phyloP scores from a whole-genome alignment of 2,113 vertebrate species.

The Ciconia maguari region DNA sequence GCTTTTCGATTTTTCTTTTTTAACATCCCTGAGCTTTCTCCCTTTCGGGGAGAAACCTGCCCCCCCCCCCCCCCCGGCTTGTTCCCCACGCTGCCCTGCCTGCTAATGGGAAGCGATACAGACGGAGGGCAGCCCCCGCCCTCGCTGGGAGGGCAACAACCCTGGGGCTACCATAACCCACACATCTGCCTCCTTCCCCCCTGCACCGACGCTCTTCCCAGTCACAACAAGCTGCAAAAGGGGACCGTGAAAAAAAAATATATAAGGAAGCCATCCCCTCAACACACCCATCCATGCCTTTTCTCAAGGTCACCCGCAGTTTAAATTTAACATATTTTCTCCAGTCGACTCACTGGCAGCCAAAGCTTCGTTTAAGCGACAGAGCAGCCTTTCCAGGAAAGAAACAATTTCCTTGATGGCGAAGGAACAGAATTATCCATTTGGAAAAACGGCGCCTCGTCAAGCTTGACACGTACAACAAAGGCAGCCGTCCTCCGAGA shows the following conservation, averaged over 20 bases:
- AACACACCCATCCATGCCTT: not conserved
- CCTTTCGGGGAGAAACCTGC: not conserved
- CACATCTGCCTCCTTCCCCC: too few relatives aligned
- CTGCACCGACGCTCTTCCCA: not conserved
- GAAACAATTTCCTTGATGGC: not conserved
- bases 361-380: not conserved
- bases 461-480: constrained; percentile 36
- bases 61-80: rapidly evolving
- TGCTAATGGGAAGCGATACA: rapidly evolving
- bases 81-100: not conserved
- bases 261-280: not conserved
- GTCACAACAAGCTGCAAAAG: not conserved
- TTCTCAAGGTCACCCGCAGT: constrained; percentile 15
- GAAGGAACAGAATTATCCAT: constrained; percentile 34
- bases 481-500: constrained; percentile 6
- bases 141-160: not conserved
- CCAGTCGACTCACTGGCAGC: not conserved
- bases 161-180: not conserved
- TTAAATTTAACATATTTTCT: not conserved
- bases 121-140: not conserved
- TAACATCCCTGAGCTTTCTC: not conserved
- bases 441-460: constrained; percentile 28
- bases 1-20: not conserved
- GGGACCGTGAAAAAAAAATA: not conserved
- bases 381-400: constrained; percentile 28